A percentile compares a stretch with the other conserved stretches of the same genome.
Evolutionary conservation across 2,888 invertebrate species (phyloP).

Genomic region (Antitype chi): DNA sequence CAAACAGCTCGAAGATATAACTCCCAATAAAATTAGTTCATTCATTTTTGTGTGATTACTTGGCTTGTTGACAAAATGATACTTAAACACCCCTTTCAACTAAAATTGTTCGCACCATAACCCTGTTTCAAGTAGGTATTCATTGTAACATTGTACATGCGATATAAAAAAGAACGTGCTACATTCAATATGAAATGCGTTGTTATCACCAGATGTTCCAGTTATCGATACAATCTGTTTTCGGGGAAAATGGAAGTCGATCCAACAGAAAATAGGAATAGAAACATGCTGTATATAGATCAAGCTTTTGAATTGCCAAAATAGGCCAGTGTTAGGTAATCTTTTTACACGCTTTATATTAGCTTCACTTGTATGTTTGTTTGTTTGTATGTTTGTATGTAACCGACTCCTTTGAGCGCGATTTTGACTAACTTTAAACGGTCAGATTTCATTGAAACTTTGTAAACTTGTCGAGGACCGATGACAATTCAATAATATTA

Average conservation of each 20-base stretch:
- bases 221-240: constrained; percentile 55
- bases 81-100: background rate
- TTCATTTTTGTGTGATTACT: too few relatives aligned
- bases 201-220: constrained; percentile 55
- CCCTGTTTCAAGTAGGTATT: constrained; percentile 11
- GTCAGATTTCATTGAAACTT: too few relatives aligned
- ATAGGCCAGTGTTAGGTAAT: background rate
- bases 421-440: too few relatives aligned
- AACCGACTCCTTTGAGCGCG: too few relatives aligned
- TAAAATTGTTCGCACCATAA: background rate
- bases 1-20: too few relatives aligned
- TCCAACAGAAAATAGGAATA: constrained; percentile 45
- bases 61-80: too few relatives aligned
- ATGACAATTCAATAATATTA: too few relatives aligned
- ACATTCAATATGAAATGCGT: constrained; percentile 55
- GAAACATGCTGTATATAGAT: constrained; percentile 20
- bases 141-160: constrained; percentile 23
- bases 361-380: too few relatives aligned
- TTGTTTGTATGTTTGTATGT: too few relatives aligned
- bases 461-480: too few relatives aligned
- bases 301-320: constrained; percentile 13
- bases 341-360: too few relatives aligned
- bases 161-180: constrained; percentile 32
- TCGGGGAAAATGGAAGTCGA: constrained; percentile 47
- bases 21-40: too few relatives aligned